A percentile compares a stretch with the other conserved stretches of the same genome.
Evolutionary conservation across 2,113 vertebrate species (phyloP).

Genomic region (Entomyzon cyanotis): DNA sequence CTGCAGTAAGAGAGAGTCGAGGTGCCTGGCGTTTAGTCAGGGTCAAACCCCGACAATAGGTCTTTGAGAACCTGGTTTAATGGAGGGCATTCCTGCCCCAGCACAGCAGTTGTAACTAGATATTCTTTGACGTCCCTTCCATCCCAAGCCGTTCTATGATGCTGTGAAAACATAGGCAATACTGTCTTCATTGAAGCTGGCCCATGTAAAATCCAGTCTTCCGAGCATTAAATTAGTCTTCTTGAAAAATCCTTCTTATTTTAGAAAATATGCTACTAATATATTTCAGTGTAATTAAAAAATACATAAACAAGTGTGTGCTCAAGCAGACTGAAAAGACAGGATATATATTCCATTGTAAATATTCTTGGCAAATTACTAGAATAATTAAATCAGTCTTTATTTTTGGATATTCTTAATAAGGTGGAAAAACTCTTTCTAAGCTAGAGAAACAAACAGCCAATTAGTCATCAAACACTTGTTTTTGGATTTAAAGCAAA

Average conservation of each 20-base stretch:
- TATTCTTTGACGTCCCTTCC: background rate
- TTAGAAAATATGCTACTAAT: background rate
- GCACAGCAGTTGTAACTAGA: background rate
- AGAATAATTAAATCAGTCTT: conserved; percentile 42
- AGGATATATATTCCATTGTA: background rate
- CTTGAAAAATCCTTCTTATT: background rate
- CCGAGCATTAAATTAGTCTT: background rate
- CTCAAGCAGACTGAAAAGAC: background rate
- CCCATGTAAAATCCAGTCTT: background rate
- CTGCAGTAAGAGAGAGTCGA: too few relatives aligned
- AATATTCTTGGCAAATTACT: conserved; percentile 2
- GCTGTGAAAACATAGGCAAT: background rate
- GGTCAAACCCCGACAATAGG: too few relatives aligned
- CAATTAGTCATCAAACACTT: conserved; percentile 55
- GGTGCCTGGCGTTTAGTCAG: too few relatives aligned
- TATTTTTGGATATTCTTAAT: conserved; percentile 37
- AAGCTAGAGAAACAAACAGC: conserved; percentile 47
- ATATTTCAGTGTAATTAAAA: background rate
- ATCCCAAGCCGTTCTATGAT: background rate
- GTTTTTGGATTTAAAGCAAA: conserved; percentile 52
- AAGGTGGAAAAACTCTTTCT: conserved; percentile 46
- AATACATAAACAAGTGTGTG: background rate
- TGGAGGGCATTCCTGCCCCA: background rate
- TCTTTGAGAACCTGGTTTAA: background rate
- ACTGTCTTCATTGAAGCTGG: background rate